Base-by-base conservation (phyloP, 2,113 vertebrate species). In the Orycteropus afer region DNA sequence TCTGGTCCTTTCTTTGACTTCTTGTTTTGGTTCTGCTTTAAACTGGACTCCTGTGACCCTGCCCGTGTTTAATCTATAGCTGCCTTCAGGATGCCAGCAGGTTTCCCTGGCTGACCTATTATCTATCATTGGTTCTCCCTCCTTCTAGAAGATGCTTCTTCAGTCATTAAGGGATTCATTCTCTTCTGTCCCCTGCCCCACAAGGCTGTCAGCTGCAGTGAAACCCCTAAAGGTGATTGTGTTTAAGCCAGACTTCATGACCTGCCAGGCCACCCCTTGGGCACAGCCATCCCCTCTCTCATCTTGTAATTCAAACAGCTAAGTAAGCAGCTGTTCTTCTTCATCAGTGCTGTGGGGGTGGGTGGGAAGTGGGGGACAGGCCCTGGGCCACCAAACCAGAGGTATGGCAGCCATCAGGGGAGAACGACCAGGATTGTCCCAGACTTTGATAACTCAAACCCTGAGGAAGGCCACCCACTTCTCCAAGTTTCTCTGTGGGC, bases 11-110 rank as follows among this genome's bases (percentile, higher is more conserved):
- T 61, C 13, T 34, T 84, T 74, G 71, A 55, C 25, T 90, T 87
- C 79, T 86, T 63, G 53, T 32, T 85, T 79, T 77, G 57, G 40
- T 79, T 32, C 32, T 53, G 29, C 55, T 51, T 47, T 29, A 23
- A 78, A 40, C 27, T 13, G 2, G 65, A 12, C 25, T 42, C 32
- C 47, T 29, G 45, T 25, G 61, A 53, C n/a, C 71, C 34, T 7
- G 45, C 47, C 32, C 0, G 0, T 34, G 22, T 73, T 27, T 47
- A 74, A 15, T 6, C 7, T 1, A 22, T 22, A 45, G 23, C 0
- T 61, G 86, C 51, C 61, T 82, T 81, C 20, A 25, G 79, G n/a
- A 37, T 34, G 49, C 63, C 53, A 17, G 5, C 40, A 15, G 20
- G 29, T 13, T 7, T 79, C 37, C 22, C 11, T 14, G 59, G 65